Base-by-base conservation (phyloP, 2,113 vertebrate genomes). In the Campylorhamphus procurvoides region DNA sequence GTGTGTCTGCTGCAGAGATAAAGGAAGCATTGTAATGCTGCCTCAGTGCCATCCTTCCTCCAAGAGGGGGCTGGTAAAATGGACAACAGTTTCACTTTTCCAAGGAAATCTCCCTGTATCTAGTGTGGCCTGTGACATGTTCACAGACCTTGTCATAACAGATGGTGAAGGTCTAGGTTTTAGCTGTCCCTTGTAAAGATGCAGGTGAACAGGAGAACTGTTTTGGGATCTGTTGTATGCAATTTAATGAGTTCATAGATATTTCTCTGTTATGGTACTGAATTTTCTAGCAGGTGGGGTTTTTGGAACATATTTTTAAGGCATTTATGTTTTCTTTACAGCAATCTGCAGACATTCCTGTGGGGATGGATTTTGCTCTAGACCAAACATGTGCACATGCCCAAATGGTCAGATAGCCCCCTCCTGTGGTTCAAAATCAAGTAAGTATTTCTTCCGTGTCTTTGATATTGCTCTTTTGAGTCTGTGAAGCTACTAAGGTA, bases 371-470 rank as follows among this genome's bases (percentile, higher is more conserved):
- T 99, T 99, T 98, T 99, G 99, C 97, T 99, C 99, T 96, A 99
- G 99, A 98, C 99, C 99, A 96, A 99, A 99, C 98, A 99, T 99
- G 98, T 99, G 99, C 98, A 99, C 99, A 79, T 99, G 99, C 94
- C 99, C 99, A 67, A 99, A 93, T 74, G 99, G 99, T 97, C 99
- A 99, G 98, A 99, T 99, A 92, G 95, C 99, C 86, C 97, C 99
- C 84, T 99, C 99, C 97, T 99, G 99, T 97, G 99, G 99, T 95
- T 99, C 99, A 96, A 99, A 99, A 97, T 99, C 99, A 98, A 98
- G 99, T 99, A 95, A 98, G 98, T 98, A 86, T 96, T 96, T 81
- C 55, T 75, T 74, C 49, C 69, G 16, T 81, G 22, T 60, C 40
- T 87, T 76, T 87, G 62, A 79, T 87, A 64, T 1, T 84, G 64